A percentile compares a stretch with the other conserved stretches of the same genome.
Evolutionary conservation across 2,113 vertebrate genomes (phyloP).

Genomic region (Serinus canaria): DNA sequence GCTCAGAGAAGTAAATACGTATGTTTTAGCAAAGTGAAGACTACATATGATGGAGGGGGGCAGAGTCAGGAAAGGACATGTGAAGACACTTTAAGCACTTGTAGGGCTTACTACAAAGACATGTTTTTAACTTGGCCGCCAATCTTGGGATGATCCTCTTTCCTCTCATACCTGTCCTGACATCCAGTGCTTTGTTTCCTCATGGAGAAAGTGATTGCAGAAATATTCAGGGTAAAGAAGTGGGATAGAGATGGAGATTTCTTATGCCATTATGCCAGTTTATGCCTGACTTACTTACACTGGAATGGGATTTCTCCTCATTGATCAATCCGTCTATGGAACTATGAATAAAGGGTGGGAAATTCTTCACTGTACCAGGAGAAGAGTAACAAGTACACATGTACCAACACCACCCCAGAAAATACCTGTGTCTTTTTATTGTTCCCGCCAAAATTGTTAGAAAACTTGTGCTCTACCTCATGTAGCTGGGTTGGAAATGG

Average conservation of each 20-base stretch:
- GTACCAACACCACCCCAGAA: neutral
- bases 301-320: neutral
- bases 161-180: neutral
- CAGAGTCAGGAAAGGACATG: neutral
- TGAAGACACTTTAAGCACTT: neutral
- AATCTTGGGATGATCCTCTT: neutral
- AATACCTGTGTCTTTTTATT: neutral
- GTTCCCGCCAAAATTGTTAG: neutral
- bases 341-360: neutral
- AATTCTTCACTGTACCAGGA: neutral
- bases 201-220: neutral
- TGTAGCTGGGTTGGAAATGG: neutral
- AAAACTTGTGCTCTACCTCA: neutral
- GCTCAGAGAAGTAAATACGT: neutral
- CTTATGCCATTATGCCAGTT: neutral
- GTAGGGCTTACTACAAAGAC: neutral
- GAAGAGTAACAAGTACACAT: neutral
- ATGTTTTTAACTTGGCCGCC: neutral
- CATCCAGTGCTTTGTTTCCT: neutral
- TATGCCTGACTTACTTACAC: neutral
- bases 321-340: neutral
- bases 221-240: neutral
- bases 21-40: neutral
- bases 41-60: neutral
- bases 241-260: neutral